Percentiles rank a stretch among this genome's conserved stretches.
phyloP scores from a whole-genome alignment of 53 echinoderm and acorn worm species.

The Patiria pectinifera region DNA sequence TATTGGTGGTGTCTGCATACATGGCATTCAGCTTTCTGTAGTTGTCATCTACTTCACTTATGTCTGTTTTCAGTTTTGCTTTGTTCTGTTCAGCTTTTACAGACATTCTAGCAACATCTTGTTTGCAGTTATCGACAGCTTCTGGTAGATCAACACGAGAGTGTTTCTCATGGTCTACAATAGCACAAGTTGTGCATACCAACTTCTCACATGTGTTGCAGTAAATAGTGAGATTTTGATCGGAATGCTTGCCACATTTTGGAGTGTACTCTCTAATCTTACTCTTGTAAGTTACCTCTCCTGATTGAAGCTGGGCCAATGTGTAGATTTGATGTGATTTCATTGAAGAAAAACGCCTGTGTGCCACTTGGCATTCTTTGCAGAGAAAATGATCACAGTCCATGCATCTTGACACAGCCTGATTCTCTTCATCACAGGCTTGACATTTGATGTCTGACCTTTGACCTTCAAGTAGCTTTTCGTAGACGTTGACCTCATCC shows the following conservation, averaged over 20 bases:
- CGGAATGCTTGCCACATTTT: slow-evolving; percentile 1
- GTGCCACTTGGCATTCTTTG: slow-evolving; percentile 24
- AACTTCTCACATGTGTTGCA: slow-evolving; percentile 15
- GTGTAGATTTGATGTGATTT: slow-evolving; percentile 30
- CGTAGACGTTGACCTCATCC: background rate
- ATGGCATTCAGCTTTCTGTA: background rate
- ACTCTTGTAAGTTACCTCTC: slow-evolving; percentile 4
- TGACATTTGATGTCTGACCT: background rate
- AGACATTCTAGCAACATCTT: background rate
- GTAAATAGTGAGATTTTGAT: background rate
- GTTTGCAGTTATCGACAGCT: slow-evolving; percentile 30
- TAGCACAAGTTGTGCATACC: slow-evolving; percentile 12
- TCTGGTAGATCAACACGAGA: slow-evolving; percentile 1
- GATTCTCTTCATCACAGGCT: slow-evolving; percentile 18
- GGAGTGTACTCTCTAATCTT: slow-evolving; percentile 22
- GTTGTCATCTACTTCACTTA: background rate
- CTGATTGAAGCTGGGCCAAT: slow-evolving; percentile 20
- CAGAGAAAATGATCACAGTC: slow-evolving; percentile 20
- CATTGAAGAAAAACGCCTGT: background rate
- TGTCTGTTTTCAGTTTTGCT: background rate
- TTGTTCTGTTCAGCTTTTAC: background rate
- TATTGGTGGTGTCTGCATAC: background rate
- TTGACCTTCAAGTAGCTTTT: background rate
- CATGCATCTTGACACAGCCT: slow-evolving; percentile 28
- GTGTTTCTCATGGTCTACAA: background rate